Evolutionary conservation across 2,797 vertebrate species (phyloP).

Genomic region (Coregonus sp.): DNA sequence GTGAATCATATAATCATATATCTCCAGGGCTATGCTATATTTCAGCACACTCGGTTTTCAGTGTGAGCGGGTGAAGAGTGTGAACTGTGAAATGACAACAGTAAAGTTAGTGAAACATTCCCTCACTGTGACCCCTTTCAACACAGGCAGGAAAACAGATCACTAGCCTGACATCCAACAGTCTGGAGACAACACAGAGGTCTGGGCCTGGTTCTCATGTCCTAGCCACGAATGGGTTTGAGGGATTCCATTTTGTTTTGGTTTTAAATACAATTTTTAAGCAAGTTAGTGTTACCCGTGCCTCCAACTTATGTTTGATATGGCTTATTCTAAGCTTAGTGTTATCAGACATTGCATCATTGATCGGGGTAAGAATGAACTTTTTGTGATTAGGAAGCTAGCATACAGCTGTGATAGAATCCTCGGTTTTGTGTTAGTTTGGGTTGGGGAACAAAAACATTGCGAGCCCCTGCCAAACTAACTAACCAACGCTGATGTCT

Average conservation of each 20-base stretch:
- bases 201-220: neutral
- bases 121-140: constrained; percentile 63
- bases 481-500: constrained; percentile 52
- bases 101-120: constrained; percentile 46
- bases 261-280: neutral
- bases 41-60: constrained; percentile 56
- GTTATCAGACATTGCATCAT: neutral
- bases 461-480: constrained; percentile 34
- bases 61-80: constrained; percentile 31
- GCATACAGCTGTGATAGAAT: neutral
- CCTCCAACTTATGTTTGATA: neutral
- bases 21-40: constrained; percentile 54
- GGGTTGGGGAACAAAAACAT: constrained; percentile 30
- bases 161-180: constrained; percentile 35
- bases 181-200: constrained; percentile 35
- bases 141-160: constrained; percentile 41
- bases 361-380: neutral
- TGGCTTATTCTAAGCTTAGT: neutral
- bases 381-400: neutral
- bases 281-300: neutral
- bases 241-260: neutral
- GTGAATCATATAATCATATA: constrained; percentile 63
- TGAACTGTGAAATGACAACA: constrained; percentile 47
- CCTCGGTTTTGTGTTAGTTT: neutral
- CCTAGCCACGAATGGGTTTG: neutral